These are phyloP conservation scores for Mallateleia sp. DNA, from an alignment of 2,888 invertebrate genomes.

Conservation along the genomic window DNA sequence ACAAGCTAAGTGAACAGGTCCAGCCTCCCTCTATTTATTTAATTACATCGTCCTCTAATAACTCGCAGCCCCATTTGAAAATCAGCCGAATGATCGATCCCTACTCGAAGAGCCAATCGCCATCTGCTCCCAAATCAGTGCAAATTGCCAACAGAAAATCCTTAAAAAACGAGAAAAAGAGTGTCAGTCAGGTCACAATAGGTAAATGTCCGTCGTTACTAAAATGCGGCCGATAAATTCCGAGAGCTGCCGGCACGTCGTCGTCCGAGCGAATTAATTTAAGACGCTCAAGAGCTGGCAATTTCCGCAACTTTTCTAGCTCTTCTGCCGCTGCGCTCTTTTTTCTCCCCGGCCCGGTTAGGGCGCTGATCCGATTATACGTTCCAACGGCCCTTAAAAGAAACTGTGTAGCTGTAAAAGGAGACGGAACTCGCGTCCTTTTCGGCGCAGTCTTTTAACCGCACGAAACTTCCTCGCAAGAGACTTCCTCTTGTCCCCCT, in stretches of 20 bases:
- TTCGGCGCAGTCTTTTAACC: constrained; percentile 65
- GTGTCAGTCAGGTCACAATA: constrained; percentile 18
- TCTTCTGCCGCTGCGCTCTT: constrained; percentile 57
- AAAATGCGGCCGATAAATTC: constrained; percentile 67
- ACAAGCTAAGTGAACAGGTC: constrained; percentile 45
- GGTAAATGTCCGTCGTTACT: constrained; percentile 54
- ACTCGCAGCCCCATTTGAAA: not conserved
- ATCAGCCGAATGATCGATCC: constrained; percentile 27
- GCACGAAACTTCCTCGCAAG: constrained; percentile 57
- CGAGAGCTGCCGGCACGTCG: constrained; percentile 63
- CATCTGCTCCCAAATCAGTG: not conserved
- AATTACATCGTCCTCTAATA: constrained; percentile 51
- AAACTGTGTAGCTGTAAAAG: constrained; percentile 72
- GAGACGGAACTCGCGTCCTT: constrained; percentile 65
- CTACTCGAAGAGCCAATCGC: constrained; percentile 10
- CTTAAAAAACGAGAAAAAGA: constrained; percentile 20
- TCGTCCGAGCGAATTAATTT: constrained; percentile 86
- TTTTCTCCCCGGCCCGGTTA: constrained; percentile 69
- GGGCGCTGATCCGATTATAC: constrained; percentile 82
- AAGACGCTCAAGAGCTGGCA: constrained; percentile 84
- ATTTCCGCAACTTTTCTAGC: constrained; percentile 86
- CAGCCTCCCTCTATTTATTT: constrained; percentile 52
- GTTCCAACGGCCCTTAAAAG: constrained; percentile 77
- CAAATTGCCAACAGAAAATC: constrained; percentile 13
- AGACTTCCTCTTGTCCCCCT: constrained; percentile 43